Evolutionary conservation across 2,113 vertebrate genomes (phyloP), one percentile per base, ranked within the genome.

Genomic region (Thalassoma bifasciatum): DNA sequence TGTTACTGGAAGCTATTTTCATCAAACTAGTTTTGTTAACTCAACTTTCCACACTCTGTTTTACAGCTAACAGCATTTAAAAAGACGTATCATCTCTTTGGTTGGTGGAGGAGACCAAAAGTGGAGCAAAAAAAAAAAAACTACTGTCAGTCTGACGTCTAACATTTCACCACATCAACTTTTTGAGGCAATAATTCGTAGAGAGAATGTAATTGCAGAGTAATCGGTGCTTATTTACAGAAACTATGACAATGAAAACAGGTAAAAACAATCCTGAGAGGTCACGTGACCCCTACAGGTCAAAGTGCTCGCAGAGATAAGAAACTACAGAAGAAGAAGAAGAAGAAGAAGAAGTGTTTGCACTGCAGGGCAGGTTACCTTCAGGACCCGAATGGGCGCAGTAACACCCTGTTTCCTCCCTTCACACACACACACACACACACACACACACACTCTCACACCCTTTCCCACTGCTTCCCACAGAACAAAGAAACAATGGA

Each of bases 401-500:
- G 75, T 10, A 72, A 95, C 95, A 95, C 95, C 94, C 94, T 79
- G 92, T 92, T 91, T 93, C 90, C 88, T 91, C 93, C 92, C 85
- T 92, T 95, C 62, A 36, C 34, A 95, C 22, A 12, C 10, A 58
- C 59, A 94, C 94, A 93, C 94, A 95, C 94, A 94, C 93, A 94
- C 90, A 68, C 56, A 66, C 37, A 54, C 30, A 44, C 64, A 81
- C 47, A 75, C 78, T 66, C 62, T 11, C 71, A 19, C 75, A 84
- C 78, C 30, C 83, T 85, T 84, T 75, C 76, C 60, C 73, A 54
- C 34, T 64, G 58, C 44, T 88, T 96, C 96, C 95, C 93, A 86
- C 93, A 93, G 94, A 95, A 97, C 96, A 98, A 95, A 97, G 95
- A 94, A 96, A 98, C 97, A 98, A 98, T 97, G 94, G 94, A 92